Evolutionary conservation across 2,888 invertebrate genomes (phyloP), one percentile per base, ranked within the genome.

Genomic region (Ceraclea dissimilis): DNA sequence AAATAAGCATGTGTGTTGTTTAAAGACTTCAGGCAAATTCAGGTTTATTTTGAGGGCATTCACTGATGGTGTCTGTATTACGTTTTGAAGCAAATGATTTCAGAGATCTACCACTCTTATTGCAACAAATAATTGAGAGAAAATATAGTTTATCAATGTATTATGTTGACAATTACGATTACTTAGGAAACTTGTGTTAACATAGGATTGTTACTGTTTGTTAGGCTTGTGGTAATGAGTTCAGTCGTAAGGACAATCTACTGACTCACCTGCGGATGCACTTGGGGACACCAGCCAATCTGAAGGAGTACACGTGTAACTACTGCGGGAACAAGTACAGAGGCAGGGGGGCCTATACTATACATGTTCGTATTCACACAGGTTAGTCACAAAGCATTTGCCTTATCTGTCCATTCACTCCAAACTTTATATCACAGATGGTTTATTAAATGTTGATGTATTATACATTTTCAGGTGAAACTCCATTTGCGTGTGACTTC

Each of bases 201-300:
- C n/a, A n/a, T n/a, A n/a, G n/a, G n/a, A n/a, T n/a, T n/a, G n/a
- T n/a, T n/a, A n/a, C n/a, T n/a, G n/a, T n/a, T n/a, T n/a, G n/a
- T n/a, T n/a, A 81, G 83, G 70, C 77, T 18, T 79, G 79, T 60
- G 72, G 74, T 2, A 73, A 77, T 63, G 67, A 71, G 49, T 79
- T 80, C 64, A 79, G 79, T 13, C 76, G 84, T 33, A 83, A 85
- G 65, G 88, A 88, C 66, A 88, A 88, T 68, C 71, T 88, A 53
- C 78, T 85, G 2, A 84, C 84, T 58, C 88, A 88, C 73, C 70
- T 88, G 26, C 76, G 85, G 56, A 80, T 79, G 17, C 87, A 88
- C 66, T 79, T 81, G n/a, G 82, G 84, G 1, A 79, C 81, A 56
- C 70, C 70, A 2, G 73, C 76, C 61, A 71, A 80, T 43, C 80